A percentile compares a stretch with the other conserved stretches of the same genome.
Evolutionary conservation across 2,797 vertebrate genomes (phyloP).

Genomic region (Hoplostethus atlanticus): DNA sequence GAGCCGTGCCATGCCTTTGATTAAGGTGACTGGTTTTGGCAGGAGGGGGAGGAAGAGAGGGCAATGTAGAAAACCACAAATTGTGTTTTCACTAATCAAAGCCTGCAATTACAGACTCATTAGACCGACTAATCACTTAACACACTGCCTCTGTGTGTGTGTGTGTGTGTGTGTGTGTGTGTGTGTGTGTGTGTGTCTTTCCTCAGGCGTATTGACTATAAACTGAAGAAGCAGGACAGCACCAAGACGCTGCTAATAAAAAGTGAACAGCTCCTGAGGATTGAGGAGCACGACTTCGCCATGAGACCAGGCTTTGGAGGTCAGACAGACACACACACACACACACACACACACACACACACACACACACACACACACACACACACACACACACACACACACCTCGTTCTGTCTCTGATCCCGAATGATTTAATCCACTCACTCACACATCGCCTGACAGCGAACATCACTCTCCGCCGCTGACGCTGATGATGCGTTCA

Average conservation of each 20-base stretch:
- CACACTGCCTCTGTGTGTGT: background rate
- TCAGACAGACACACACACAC: constrained; percentile 66
- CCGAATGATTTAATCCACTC: constrained; percentile 63
- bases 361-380: constrained; percentile 8
- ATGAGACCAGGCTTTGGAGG: constrained; percentile 94
- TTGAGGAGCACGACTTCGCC: constrained; percentile 93
- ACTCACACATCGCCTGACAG: constrained; percentile 30
- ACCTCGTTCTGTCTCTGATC: constrained; percentile 34
- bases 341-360: constrained; percentile 14
- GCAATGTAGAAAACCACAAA: constrained; percentile 20
- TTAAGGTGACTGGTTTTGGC: constrained; percentile 26
- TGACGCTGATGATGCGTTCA: constrained; percentile 31
- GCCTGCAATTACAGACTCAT: constrained; percentile 39
- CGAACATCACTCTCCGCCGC: background rate
- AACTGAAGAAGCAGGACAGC: constrained; percentile 89
- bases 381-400: constrained; percentile 21
- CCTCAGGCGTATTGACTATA: constrained; percentile 84
- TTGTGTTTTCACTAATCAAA: constrained; percentile 26
- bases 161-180: no score
- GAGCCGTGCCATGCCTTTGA: constrained; percentile 9
- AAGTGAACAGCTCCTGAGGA: constrained; percentile 90
- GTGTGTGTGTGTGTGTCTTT: constrained; percentile 1
- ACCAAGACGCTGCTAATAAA: constrained; percentile 90
- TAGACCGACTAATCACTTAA: constrained; percentile 33
- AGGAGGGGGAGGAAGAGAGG: background rate